Evolutionary conservation across 1,140 invertebrate genomes (phyloP).

Genomic region (Psilanteris sp.): DNA sequence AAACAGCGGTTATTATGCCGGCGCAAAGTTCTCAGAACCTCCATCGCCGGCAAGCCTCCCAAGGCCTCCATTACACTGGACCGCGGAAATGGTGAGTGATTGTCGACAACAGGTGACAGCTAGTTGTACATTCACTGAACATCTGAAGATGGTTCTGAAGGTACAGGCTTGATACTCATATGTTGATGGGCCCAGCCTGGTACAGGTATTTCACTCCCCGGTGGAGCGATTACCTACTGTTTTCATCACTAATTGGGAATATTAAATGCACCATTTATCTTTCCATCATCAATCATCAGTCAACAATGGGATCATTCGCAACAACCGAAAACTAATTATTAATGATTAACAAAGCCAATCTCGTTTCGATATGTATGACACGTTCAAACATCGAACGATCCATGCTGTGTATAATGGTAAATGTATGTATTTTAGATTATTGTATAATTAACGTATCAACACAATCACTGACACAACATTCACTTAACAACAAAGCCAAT

Average conservation of each 20-base stretch:
- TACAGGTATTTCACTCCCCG: constrained; percentile 39
- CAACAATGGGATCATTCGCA: constrained; percentile 32
- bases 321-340: constrained; percentile 33
- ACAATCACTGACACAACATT: constrained; percentile 59
- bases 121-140: constrained; percentile 72
- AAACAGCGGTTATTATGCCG: constrained; percentile 80
- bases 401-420: constrained; percentile 74
- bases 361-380: constrained; percentile 67
- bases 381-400: constrained; percentile 67
- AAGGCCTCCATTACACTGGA: constrained; percentile 83
- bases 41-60: constrained; percentile 82
- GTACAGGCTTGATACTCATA: constrained; percentile 79
- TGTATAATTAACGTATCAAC: constrained; percentile 70
- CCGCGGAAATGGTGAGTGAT: constrained; percentile 62
- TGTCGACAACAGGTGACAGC: constrained; percentile 64
- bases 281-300: constrained; percentile 22
- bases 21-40: constrained; percentile 83
- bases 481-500: constrained; percentile 34
- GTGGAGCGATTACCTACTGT: constrained; percentile 28
- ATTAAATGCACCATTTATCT: constrained; percentile 7
- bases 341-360: constrained; percentile 52
- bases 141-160: constrained; percentile 82
- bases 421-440: constrained; percentile 79
- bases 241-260: constrained; percentile 21
- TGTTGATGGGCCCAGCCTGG: constrained; percentile 17